Evolutionary conservation across 2,113 vertebrate species (phyloP), one percentile per base, ranked within the genome.

Genomic region (Dissostichus mawsoni): DNA sequence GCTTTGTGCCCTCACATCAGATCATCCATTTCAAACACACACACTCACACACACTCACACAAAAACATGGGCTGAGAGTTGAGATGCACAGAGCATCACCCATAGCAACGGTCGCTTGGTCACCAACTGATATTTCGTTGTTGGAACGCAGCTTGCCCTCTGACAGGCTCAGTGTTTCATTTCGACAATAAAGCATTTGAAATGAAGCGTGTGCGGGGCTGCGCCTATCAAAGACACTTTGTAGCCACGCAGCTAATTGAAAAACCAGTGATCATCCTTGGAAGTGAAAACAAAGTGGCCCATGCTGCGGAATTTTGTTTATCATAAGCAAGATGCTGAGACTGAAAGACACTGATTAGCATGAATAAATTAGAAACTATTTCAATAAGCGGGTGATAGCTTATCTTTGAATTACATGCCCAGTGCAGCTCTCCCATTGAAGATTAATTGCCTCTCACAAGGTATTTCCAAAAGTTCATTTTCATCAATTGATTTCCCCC

Each of bases 401-500:
- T 92, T 94, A 93, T 92, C 92, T 93, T 87, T 90, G 87, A 87
- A 92, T 90, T 90, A 83, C 87, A 94, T 90, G 86, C 81, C 85
- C 87, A 82, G 79, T 79, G 85, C 85, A 78, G 84, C 82, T 75
- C 81, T 84, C 81, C 85, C 78, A 83, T 83, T 92, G 76, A 87
- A 90, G 92, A 93, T 90, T 92, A 90, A 93, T 92, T 86, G 80
- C 88, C 84, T 89, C 83, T 87, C 86, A 81, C 69, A 82, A 91
- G 89, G 84, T 92, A 85, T 92, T 92, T 85, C 8, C 33, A 90
- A 93, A 93, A 91, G 85, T 93, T 89, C 83, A 90, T 93, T 87
- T 87, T 88, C 89, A 89, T 92, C 87, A 93, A 90, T 91, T 82
- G 83, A 90, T 91, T 93, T 90, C 74, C 79, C 29, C 69, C 53